These are phyloP conservation scores for Acleris holmiana DNA, from an alignment of 2,888 invertebrate genomes.

Conservation along the genomic window DNA sequence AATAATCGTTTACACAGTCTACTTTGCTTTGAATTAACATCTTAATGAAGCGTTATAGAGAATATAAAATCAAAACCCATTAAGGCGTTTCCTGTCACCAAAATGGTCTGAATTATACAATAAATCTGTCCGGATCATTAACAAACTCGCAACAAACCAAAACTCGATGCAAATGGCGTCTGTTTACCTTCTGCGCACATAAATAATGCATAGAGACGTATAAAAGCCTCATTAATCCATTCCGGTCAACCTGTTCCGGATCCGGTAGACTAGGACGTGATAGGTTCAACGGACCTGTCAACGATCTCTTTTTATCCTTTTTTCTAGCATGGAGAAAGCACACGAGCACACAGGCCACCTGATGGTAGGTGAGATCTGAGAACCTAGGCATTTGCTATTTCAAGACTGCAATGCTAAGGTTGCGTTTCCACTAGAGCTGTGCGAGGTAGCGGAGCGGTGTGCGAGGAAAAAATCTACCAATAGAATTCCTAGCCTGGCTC, in stretches of 20 bases:
- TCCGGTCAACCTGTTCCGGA: conserved; percentile 41
- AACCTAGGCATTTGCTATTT: too few species aligned
- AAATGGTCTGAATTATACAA: conserved; percentile 23
- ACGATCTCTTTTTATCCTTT: not conserved
- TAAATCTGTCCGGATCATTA: conserved; percentile 30
- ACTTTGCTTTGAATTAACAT: too few species aligned
- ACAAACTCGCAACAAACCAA: conserved; percentile 25
- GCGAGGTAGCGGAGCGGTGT: too few species aligned
- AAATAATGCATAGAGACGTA: conserved; percentile 28
- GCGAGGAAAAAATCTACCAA: too few species aligned
- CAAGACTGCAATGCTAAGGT: too few species aligned
- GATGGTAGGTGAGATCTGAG: too few species aligned
- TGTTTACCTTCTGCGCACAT: conserved; percentile 28
- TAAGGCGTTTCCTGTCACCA: conserved; percentile 23
- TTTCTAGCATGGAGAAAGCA: not conserved
- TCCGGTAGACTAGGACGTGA: conserved; percentile 24
- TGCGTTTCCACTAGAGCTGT: too few species aligned
- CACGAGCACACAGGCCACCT: too few species aligned
- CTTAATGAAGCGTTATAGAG: too few species aligned
- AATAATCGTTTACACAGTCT: too few species aligned
- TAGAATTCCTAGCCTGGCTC: too few species aligned
- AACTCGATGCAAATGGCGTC: conserved; percentile 27
- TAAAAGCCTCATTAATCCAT: conserved; percentile 32
- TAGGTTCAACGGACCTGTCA: conserved; percentile 50
- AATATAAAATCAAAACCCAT: conserved; percentile 19